Evolutionary conservation across 2,797 vertebrate genomes (phyloP).

Genomic region (Sarcoramphus papa): DNA sequence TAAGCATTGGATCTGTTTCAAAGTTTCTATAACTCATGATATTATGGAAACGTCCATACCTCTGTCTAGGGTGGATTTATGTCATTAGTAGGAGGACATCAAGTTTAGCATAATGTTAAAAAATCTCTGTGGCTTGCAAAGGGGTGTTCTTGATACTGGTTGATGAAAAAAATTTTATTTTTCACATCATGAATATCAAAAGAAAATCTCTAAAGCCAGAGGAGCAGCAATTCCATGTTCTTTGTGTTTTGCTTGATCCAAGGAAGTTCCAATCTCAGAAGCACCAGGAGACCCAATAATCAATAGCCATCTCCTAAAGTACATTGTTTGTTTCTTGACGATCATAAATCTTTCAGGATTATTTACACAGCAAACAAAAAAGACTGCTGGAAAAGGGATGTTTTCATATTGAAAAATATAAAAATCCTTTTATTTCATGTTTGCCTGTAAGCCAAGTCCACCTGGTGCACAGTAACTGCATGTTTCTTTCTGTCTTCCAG

Average conservation of each 20-base stretch:
- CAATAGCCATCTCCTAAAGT: background rate
- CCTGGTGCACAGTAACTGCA: background rate
- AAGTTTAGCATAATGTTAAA: background rate
- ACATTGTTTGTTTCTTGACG: background rate
- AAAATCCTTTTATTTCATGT: background rate
- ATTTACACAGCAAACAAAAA: background rate
- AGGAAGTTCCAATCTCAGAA: background rate
- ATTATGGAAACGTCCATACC: background rate
- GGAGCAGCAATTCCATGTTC: background rate
- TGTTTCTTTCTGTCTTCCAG: background rate
- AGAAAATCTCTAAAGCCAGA: background rate
- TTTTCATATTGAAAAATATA: background rate
- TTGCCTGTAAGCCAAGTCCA: background rate
- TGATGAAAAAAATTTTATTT: background rate
- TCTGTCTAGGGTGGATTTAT: background rate
- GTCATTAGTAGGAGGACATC: background rate
- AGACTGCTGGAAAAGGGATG: background rate
- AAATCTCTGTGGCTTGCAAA: background rate
- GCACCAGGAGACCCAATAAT: background rate
- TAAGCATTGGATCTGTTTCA: background rate
- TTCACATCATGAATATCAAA: background rate
- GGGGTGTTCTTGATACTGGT: background rate
- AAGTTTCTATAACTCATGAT: constrained; percentile 20
- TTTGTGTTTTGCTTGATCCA: background rate
- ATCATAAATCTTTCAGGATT: background rate